Base-by-base conservation (phyloP, 2,888 invertebrate genomes). In the Platerodrilus igneus region DNA sequence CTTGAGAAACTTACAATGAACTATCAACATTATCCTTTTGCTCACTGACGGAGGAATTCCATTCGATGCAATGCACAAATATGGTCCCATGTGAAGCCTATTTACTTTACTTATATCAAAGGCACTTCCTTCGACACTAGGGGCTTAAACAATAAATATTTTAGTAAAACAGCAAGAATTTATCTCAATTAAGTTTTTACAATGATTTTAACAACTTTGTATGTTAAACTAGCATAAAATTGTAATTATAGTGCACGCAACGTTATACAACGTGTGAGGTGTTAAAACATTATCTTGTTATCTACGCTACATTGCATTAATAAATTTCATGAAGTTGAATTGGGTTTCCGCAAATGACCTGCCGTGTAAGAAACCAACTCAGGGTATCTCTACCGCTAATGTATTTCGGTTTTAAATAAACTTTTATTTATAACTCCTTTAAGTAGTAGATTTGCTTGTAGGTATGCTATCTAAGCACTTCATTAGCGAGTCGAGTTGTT, bases 41-140 rank as follows among this genome's bases (percentile, higher is more conserved):
- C 88, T 88, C 53, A 88, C 85, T 20, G 86, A 83, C 2, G 89
- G 89, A 5, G 88, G 89, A n/a, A 86, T 81, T 5, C 86, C 86
- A 57, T 86, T 86, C 23, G 83, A 82, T 2, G 86, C 86, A 47
- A 86, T 85, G 64, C 86, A 86, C 25, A 85, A 68, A 61, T 85
- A 85, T 22, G 83, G 80, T 3, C 86, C 86, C 74, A 86, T 86
- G 63, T 86, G 82, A 43, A 83, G 79, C 40, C 86, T 70, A 51
- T 78, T 83, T 33, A 85, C 81, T 29, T 78, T 72, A 41, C 77
- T 78, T 57, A 83, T 76, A 56, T 82, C 77, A 60, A 83, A 70
- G 48, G 78, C 75, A 4, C 81, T 73, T 1, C 83, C 83, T 52
- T 83, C 83, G 27, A 80, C 69, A 48, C 76, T 80, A 37, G 74